Percentiles rank a stretch among this genome's conserved stretches.
Conservation (phyloP, 2,888 invertebrate species). For the Phymatocera aterrima region DNA sequence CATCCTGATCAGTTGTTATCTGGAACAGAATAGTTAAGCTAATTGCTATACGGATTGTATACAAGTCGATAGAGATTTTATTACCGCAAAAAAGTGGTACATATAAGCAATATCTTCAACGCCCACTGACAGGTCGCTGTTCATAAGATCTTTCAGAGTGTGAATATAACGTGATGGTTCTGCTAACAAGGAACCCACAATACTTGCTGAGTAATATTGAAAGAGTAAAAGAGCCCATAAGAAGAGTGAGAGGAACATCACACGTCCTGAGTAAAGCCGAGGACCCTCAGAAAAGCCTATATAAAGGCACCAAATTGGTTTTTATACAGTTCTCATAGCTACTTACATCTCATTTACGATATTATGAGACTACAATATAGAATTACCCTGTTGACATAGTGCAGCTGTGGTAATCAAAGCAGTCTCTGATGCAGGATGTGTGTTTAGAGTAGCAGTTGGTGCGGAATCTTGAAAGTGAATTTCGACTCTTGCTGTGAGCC, state of each 20-base stretch:
- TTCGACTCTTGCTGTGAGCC: constrained; percentile 57
- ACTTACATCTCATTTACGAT: constrained; percentile 52
- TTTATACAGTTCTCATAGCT: not conserved
- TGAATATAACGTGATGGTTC: constrained; percentile 80
- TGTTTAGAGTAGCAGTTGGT: constrained; percentile 51
- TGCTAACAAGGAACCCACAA: constrained; percentile 81
- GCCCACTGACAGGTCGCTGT: constrained; percentile 79
- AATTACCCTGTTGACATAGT: constrained; percentile 75
- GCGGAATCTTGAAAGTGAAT: constrained; percentile 54
- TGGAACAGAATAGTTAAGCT: constrained; percentile 60
- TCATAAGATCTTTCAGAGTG: constrained; percentile 78
- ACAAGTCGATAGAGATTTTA: constrained; percentile 47
- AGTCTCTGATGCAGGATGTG: constrained; percentile 59
- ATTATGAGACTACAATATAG: constrained; percentile 47
- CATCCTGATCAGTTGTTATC: constrained; percentile 81
- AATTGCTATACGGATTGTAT: not conserved
- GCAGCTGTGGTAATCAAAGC: constrained; percentile 74
- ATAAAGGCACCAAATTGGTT: constrained; percentile 13
- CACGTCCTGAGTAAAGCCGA: constrained; percentile 75
- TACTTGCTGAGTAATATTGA: constrained; percentile 84
- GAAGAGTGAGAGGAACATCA: constrained; percentile 77
- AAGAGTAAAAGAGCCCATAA: constrained; percentile 80
- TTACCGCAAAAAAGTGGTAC: constrained; percentile 80
- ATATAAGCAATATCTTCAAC: constrained; percentile 81
- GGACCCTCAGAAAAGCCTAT: constrained; percentile 72